These are phyloP conservation scores for Geotrupes spiniger DNA, from an alignment of 2,888 invertebrate genomes.

Conservation along the genomic window DNA sequence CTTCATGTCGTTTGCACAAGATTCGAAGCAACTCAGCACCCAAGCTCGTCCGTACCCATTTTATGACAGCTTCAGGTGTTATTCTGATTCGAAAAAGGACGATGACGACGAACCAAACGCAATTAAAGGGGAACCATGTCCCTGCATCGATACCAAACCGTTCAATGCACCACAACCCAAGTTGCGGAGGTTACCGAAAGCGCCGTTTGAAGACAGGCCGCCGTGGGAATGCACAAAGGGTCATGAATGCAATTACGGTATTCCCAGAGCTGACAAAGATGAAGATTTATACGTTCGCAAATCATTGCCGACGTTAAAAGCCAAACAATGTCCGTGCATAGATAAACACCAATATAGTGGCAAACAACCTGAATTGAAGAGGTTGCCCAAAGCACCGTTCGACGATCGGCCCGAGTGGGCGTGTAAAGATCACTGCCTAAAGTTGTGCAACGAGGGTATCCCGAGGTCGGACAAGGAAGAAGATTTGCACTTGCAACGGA, in stretches of 20 bases:
- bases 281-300: constrained; percentile 4
- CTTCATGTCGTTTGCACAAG: too few species aligned
- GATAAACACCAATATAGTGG: neutral
- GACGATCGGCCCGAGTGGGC: constrained; percentile 3
- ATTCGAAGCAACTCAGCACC: too few species aligned
- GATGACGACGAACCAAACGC: neutral
- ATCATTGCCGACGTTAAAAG: neutral
- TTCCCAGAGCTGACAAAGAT: neutral
- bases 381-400: constrained; percentile 1
- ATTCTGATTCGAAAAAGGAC: neutral
- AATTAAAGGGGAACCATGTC: neutral
- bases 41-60: too few species aligned
- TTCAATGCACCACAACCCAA: neutral
- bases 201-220: neutral
- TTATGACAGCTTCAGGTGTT: too few species aligned
- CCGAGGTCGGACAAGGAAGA: neutral
- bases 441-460: neutral
- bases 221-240: neutral
- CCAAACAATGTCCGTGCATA: neutral
- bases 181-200: constrained; percentile 6
- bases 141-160: neutral
- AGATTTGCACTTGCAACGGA: neutral
- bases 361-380: neutral
- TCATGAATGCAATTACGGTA: neutral
- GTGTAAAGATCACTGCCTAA: neutral